Evolutionary conservation across 2,113 vertebrate genomes (phyloP), one percentile per base, ranked within the genome.

Genomic region (Isurus oxyrinchus): DNA sequence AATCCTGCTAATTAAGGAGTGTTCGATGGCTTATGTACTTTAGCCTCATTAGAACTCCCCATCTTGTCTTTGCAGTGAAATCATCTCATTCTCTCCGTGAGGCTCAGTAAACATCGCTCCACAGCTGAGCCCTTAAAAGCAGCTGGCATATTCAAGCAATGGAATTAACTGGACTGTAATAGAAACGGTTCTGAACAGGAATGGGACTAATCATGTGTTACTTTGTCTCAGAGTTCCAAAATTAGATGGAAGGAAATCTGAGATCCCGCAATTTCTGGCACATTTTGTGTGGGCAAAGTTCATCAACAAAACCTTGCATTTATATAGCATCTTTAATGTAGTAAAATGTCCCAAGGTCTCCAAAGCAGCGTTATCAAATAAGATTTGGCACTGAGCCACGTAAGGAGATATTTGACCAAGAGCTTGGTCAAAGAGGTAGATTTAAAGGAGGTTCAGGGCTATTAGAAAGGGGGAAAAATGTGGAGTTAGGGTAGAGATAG

Each of bases 11-110:
- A 94, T 94, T 94, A 94, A 94, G 61, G 86, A 55, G 49, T 88
- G 86, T 88, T 88, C 86, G 86, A 88, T 88, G 91, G 35, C 91
- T 94, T 66, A 53, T 94, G 91, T 94, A 94, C 91, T 94, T 94
- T n/a, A 94, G 91, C 91, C 91, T 94, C 91, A 94, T 94, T 66
- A 94, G 57, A 94, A 63, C 57, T 40, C 61, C 91, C 91, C 91
- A 94, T 94, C 57, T 94, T 94, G 57, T 94, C 91, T 40, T 94
- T 61, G 55, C 61, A 94, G 25, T 8, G 59, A 94, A 61, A 40
- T 19, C 2, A 14, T 40, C 35, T 63, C 91, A 31, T 94, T 40
- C 86, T 88, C 86, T 88, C 44, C 5, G 86, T 88, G 86, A 88
- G 25, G 86, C 86, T 53, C 91, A 94, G 91, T 61, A 61, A 63